Base-by-base conservation (phyloP, 2,113 vertebrate genomes). In the Gavialis gangeticus region DNA sequence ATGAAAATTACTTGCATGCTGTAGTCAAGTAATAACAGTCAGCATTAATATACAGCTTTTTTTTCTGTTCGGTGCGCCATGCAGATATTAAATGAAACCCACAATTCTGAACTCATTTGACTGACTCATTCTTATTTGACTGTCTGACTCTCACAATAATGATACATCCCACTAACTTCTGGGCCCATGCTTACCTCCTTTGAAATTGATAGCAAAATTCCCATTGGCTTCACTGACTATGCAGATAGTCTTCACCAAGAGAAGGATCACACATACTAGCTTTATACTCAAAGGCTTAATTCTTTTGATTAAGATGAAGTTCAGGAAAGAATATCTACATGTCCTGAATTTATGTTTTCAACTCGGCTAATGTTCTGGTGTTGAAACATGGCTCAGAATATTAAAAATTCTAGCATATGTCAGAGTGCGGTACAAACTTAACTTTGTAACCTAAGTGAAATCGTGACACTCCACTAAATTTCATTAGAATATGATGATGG, bases 401-500 rank as follows among this genome's bases (percentile, higher is more conserved):
- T 84, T 92, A 87, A 73, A 91, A 94, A 96, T 92, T 86, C 79
- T 78, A 89, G 64, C 54, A 55, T 87, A 77, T 84, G 64, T 82
- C 94, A 96, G 54, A 90, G 55, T 80, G 30, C 19, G 19, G 84
- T 87, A 93, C 73, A 92, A 95, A 82, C 79, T 94, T 92, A 96
- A 84, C 76, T 89, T 24, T 37, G 75, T 90, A 94, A 88, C n/a
- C 90, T 86, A 89, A 86, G 5, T 82, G 69, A 94, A 92, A 96
- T 75, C 88, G 87, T 34, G 8, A 86, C 62, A 83, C 84, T 69
- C 89, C 81, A 88, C 34, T 76, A 83, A 96, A 93, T 94, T 96
- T 96, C 87, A 94, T 91, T 83, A 95, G 94, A 95, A 76, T 91
- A 80, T 79, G 17, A 84, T 28, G 67, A 92, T 92, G n/a, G 3